phyloP scores from a whole-genome alignment of 2,888 invertebrate genomes.

The Scaptomyza parva region DNA sequence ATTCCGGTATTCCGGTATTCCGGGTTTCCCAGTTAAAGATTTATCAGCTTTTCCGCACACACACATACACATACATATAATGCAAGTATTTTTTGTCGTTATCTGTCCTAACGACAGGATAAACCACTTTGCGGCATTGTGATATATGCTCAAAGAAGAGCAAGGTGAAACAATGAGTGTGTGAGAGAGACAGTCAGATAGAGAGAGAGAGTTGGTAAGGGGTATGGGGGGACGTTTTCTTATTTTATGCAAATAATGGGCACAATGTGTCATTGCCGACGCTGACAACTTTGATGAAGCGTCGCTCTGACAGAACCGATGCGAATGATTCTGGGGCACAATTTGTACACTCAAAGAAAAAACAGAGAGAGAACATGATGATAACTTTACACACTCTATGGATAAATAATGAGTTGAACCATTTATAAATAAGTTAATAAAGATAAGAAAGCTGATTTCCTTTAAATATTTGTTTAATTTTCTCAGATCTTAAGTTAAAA shows the following conservation, averaged over 20 bases:
- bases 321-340: constrained; percentile 32
- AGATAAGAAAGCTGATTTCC: no score
- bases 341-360: constrained; percentile 1
- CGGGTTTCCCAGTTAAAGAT: neutral
- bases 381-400: no score
- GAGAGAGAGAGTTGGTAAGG: neutral
- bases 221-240: constrained; percentile 13
- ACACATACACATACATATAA: no score
- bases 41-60: constrained; percentile 3
- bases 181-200: neutral
- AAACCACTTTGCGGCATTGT: constrained; percentile 64
- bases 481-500: no score
- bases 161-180: neutral
- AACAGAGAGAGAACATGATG: neutral
- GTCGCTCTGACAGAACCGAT: constrained; percentile 54
- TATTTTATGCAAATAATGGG: constrained; percentile 79
- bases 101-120: constrained; percentile 58
- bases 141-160: constrained; percentile 5
- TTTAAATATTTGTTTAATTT: no score
- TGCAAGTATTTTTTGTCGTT: constrained; percentile 21
- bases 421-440: no score
- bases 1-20: neutral
- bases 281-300: constrained; percentile 75
- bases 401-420: fast-evolving
- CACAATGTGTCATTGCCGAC: constrained; percentile 74